Evolutionary conservation across 2,797 vertebrate species (phyloP).

Genomic region (Acanthurus leucopareius): DNA sequence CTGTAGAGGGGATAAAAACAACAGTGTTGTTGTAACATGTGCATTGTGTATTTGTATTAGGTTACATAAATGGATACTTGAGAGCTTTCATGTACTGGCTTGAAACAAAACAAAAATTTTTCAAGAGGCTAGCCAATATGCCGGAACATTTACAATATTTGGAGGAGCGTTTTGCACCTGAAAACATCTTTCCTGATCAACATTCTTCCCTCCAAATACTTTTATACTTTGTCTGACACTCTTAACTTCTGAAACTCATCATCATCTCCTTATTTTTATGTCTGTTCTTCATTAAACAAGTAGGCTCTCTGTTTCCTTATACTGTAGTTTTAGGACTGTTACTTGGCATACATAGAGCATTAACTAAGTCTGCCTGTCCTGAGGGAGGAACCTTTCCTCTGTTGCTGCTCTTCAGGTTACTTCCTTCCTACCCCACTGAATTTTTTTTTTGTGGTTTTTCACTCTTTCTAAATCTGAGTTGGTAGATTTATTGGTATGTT

Average conservation of each 20-base stretch:
- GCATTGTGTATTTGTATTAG: background rate
- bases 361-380: background rate
- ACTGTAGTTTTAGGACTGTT: background rate
- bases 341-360: background rate
- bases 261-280: background rate
- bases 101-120: background rate
- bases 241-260: background rate
- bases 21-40: background rate
- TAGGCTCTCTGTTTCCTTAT: background rate
- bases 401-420: background rate
- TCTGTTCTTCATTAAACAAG: background rate
- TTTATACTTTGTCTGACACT: background rate
- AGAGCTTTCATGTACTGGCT: background rate
- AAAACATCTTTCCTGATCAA: background rate
- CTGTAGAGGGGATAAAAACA: background rate
- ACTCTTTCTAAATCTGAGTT: background rate
- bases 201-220: background rate
- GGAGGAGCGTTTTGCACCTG: background rate
- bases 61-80: background rate
- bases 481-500: background rate
- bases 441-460: background rate
- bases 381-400: background rate
- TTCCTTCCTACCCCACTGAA: background rate
- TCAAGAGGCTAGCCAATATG: background rate
- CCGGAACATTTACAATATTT: background rate